These are phyloP conservation scores for Microctenopoma stevenorrisi DNA, from an alignment of 2,797 vertebrate genomes.

Conservation along the genomic window DNA sequence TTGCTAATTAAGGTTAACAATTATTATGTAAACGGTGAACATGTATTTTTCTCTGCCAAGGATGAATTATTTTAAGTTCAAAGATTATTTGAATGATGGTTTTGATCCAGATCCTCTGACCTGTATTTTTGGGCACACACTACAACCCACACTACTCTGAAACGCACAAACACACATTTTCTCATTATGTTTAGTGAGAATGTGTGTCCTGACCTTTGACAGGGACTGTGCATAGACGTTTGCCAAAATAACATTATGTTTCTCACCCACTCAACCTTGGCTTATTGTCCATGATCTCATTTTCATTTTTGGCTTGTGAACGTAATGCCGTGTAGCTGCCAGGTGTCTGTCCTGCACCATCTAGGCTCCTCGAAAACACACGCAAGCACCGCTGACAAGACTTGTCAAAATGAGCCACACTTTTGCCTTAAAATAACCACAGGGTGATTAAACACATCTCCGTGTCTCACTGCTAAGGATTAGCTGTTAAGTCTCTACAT, in stretches of 20 bases:
- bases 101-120: background rate
- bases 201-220: background rate
- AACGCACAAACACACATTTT: background rate
- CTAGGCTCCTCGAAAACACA: background rate
- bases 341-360: slow-evolving; percentile 3
- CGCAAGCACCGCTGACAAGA: background rate
- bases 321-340: background rate
- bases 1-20: slow-evolving; percentile 10
- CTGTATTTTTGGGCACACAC: background rate
- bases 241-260: background rate
- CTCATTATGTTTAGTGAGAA: background rate
- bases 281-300: background rate
- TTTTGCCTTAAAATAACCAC: slow-evolving; percentile 10
- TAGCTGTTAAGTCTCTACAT: slow-evolving; percentile 4
- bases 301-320: slow-evolving; percentile 11
- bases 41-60: background rate
- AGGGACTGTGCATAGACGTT: background rate
- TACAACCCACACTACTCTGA: background rate
- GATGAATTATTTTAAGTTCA: background rate
- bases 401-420: background rate
- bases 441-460: background rate
- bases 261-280: background rate
- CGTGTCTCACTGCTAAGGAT: slow-evolving; percentile 14
- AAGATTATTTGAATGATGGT: slow-evolving; percentile 4
- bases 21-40: slow-evolving; percentile 1